Conservation (phyloP, 2,888 invertebrate species). For the Patella pellucida region DNA sequence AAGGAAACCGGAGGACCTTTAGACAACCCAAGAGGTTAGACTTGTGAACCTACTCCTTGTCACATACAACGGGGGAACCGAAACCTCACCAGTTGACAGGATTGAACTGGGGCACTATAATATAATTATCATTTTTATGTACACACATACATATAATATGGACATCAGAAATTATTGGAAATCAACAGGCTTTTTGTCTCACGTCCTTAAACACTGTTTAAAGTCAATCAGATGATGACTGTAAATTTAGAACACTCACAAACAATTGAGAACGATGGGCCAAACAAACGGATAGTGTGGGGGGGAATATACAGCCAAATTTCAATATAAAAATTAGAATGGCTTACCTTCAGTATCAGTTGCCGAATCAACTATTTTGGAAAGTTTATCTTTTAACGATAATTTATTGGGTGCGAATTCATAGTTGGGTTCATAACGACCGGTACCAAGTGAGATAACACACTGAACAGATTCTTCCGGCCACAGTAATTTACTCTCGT, state of each 20-base stretch:
- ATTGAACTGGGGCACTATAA: too few relatives aligned
- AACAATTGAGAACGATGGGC: too few relatives aligned
- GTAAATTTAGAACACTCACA: too few relatives aligned
- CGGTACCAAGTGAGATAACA: conserved; percentile 87
- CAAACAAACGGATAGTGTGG: too few relatives aligned
- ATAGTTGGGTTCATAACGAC: conserved; percentile 70
- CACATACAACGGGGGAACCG: too few relatives aligned
- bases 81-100: too few relatives aligned
- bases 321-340: background rate
- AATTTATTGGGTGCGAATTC: conserved; percentile 48
- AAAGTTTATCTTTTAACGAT: conserved; percentile 84
- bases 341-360: conserved; percentile 69
- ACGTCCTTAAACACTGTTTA: too few relatives aligned
- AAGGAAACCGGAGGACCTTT: too few relatives aligned
- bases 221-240: background rate
- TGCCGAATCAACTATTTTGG: conserved; percentile 73
- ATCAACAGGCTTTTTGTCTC: too few relatives aligned
- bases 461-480: conserved; percentile 82
- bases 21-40: too few relatives aligned
- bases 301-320: background rate
- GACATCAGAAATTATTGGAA: background rate
- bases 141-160: background rate
- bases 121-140: too few relatives aligned
- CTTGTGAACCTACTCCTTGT: too few relatives aligned
- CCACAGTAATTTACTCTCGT: conserved; percentile 88